phyloP scores from a whole-genome alignment of 2,113 vertebrate species.

The Cricetomys ansorgei region DNA sequence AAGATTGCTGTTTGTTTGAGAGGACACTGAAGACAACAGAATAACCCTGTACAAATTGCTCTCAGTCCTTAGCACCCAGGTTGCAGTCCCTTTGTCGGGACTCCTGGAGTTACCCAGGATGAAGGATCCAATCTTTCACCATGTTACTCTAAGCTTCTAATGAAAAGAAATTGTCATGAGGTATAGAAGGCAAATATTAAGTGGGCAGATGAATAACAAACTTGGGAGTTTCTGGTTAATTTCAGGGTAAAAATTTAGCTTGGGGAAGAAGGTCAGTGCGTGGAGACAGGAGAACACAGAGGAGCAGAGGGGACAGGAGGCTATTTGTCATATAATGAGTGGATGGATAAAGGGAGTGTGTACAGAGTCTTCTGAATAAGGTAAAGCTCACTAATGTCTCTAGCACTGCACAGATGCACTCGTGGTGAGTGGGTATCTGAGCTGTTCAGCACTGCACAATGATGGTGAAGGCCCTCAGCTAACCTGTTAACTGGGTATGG shows the following conservation, averaged over 20 bases:
- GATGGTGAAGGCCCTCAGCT: rapidly evolving
- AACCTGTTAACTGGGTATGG: background rate
- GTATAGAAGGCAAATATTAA: background rate
- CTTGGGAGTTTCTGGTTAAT: background rate
- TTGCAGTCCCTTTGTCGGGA: background rate
- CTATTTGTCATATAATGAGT: background rate
- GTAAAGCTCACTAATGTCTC: background rate
- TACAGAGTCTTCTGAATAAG: background rate
- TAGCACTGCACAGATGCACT: background rate
- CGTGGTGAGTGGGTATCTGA: background rate
- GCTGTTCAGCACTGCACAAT: background rate
- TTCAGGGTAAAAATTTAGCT: background rate
- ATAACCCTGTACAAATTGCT: background rate
- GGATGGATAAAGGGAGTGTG: background rate
- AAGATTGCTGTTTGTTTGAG: background rate
- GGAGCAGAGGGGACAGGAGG: background rate
- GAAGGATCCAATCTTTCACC: background rate
- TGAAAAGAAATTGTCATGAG: background rate
- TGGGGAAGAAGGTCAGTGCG: background rate
- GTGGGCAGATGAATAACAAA: background rate
- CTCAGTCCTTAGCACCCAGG: background rate
- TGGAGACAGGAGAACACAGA: background rate
- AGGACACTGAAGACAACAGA: background rate
- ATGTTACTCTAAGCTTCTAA: background rate
- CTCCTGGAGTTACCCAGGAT: background rate